Conservation (phyloP, 2,888 invertebrate species). For the Ceramica pisi region DNA sequence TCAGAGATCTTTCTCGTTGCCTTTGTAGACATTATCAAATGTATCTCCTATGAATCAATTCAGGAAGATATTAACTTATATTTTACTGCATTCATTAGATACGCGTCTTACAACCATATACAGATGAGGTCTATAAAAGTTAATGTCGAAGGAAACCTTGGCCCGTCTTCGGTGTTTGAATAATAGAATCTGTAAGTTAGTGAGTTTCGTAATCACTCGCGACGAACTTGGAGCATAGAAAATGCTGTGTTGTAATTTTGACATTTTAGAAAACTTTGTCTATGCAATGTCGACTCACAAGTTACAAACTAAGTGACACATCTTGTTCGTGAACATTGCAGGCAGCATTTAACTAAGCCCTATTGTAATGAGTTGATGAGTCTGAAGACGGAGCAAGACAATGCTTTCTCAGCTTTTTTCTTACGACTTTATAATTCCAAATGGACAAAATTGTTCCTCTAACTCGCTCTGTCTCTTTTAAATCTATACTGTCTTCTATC, state of each 20-base stretch:
- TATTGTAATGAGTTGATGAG: background rate
- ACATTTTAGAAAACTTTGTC: conserved; percentile 44
- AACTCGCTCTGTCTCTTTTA: background rate
- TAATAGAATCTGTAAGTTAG: conserved; percentile 73
- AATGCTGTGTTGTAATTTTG: conserved; percentile 55
- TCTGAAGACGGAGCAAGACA: background rate
- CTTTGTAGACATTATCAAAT: conserved; percentile 37
- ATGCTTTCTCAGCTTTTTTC: background rate
- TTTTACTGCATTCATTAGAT: conserved; percentile 24
- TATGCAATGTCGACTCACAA: conserved; percentile 27
- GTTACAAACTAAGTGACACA: conserved; percentile 6
- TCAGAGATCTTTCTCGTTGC: conserved; percentile 73
- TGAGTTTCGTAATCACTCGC: conserved; percentile 68
- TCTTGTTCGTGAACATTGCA: conserved; percentile 18
- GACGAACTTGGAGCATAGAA: conserved; percentile 63
- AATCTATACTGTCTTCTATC: background rate
- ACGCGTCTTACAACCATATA: conserved; percentile 16
- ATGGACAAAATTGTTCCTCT: background rate
- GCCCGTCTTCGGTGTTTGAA: conserved; percentile 69
- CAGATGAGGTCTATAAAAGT: conserved; percentile 63
- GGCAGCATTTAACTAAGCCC: conserved; percentile 3
- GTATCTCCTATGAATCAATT: background rate
- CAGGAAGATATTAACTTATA: conserved; percentile 2
- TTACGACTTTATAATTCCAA: background rate
- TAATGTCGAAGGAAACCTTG: conserved; percentile 74